Conservation (phyloP, 2,797 vertebrate species). For the Spondyliosoma cantharus region DNA sequence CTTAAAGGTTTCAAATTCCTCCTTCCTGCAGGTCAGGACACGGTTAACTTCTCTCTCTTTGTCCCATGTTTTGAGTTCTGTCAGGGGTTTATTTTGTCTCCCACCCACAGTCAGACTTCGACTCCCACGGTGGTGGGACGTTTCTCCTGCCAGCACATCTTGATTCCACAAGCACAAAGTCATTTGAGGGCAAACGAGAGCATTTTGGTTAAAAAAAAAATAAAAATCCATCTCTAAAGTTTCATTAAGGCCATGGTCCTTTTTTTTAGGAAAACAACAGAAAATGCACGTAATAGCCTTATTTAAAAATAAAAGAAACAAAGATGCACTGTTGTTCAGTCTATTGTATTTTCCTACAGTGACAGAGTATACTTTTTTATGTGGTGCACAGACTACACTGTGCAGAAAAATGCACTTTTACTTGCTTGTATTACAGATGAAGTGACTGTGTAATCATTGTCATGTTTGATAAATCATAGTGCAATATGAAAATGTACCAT, state of each 20-base stretch:
- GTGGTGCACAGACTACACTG: constrained; percentile 21
- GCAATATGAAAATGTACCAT: constrained; percentile 49
- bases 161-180: constrained; percentile 57
- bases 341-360: constrained; percentile 31
- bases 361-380: constrained; percentile 24
- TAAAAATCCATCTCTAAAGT: background rate
- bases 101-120: constrained; percentile 55
- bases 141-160: constrained; percentile 45
- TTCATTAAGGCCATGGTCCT: background rate
- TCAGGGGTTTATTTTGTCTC: constrained; percentile 62
- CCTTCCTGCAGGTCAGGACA: constrained; percentile 80
- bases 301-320: constrained; percentile 34
- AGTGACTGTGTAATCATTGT: constrained; percentile 51
- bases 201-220: constrained; percentile 25
- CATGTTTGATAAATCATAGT: constrained; percentile 49
- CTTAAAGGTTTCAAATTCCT: background rate
- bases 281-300: constrained; percentile 14
- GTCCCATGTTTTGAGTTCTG: constrained; percentile 56
- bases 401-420: constrained; percentile 35
- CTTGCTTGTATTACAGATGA: constrained; percentile 41
- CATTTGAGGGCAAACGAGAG: constrained; percentile 46
- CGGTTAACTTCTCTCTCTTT: constrained; percentile 21
- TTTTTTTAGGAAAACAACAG: constrained; percentile 23
- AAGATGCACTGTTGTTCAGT: constrained; percentile 49
- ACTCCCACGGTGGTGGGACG: constrained; percentile 14